Base-by-base conservation (phyloP, 2,797 vertebrate species). In the Hirundo rustica region DNA sequence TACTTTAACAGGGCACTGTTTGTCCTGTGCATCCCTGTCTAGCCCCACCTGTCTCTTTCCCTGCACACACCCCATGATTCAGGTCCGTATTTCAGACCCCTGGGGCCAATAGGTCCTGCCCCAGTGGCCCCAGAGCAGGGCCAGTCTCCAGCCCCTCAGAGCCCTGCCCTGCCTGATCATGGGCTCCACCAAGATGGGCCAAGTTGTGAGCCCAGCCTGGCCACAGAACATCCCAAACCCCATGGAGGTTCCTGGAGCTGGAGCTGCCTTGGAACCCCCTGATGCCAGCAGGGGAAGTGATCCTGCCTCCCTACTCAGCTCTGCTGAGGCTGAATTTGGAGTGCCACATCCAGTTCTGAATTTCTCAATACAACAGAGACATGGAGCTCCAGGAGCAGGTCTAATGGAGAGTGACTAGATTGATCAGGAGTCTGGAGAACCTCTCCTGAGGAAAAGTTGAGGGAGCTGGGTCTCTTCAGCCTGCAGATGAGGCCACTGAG, bases 111-210 rank as follows among this genome's bases (percentile, higher is more conserved):
- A 40, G 9, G 6, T 36, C 9, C 16, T 55, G 12, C 8, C 14
- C 20, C 38, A 21, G 45, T 10, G 36, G 47, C 1, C 4, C 22
- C 4, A 5, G 27, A 77, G 18, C 34, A 55, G 16, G 5, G 4
- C 4, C 2, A 2, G 7, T 18, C 32, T 74, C 21, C 27, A 30
- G 15, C 9, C 50, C 3, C 27, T 8, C 27, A 10, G 16, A 66
- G 8, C 25, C 30, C 45, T 70, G 26, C 25, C 15, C 20, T 20
- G 20, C 19, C n/a, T 4, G 4, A 25, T 15, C 13, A 2, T 9
- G 27, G 36, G 1, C 3, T 13, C 13, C 4, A 2, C 3, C 0
- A 0, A 27, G 22, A 23, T 1, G 8, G 16, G 3, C 22, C 10
- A n/a, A 53, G 5, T 2, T 0, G 0, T 7, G 14, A 12, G 32